These are phyloP conservation scores for Chlorops oryzae DNA, from an alignment of 1,140 invertebrate genomes.

Conservation along the genomic window DNA sequence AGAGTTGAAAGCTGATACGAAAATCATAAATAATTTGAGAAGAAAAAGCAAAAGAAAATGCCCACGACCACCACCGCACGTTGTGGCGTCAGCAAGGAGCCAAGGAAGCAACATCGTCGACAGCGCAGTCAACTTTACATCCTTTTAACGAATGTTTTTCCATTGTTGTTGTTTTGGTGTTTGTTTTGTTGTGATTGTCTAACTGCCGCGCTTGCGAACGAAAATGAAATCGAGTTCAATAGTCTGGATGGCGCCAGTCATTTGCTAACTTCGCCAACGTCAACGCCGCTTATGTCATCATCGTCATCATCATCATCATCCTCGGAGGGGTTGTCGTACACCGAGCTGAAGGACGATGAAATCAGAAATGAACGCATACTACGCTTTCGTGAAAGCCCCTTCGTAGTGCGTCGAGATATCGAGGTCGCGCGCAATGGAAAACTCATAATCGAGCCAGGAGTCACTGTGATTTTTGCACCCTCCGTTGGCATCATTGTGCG, in stretches of 20 bases:
- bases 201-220: not conserved
- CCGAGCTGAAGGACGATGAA: conserved; percentile 45
- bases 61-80: too few species aligned
- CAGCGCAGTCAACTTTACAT: too few species aligned
- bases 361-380: conserved; percentile 52
- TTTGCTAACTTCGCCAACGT: too few species aligned
- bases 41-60: too few species aligned
- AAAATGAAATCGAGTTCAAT: conserved; percentile 35
- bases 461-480: conserved; percentile 76
- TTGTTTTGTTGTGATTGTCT: too few species aligned
- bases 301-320: conserved; percentile 2
- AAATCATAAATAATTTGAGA: not conserved
- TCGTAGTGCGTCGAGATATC: conserved; percentile 73
- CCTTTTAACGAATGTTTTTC: too few species aligned
- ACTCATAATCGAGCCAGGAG: conserved; percentile 78
- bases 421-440: conserved; percentile 66
- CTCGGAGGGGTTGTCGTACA: conserved; percentile 21
- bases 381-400: conserved; percentile 61
- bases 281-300: conserved; percentile 33
- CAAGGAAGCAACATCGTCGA: too few species aligned
- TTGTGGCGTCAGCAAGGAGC: too few species aligned
- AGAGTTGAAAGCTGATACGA: conserved; percentile 1
- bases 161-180: too few species aligned
- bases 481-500: conserved; percentile 86
- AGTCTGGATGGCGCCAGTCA: conserved; percentile 45